A percentile compares a stretch with the other conserved stretches of the same genome.
These are phyloP conservation scores for Lamprologus tigripictilis DNA, from an alignment of 2,113 vertebrate species.

Conservation along the genomic window DNA sequence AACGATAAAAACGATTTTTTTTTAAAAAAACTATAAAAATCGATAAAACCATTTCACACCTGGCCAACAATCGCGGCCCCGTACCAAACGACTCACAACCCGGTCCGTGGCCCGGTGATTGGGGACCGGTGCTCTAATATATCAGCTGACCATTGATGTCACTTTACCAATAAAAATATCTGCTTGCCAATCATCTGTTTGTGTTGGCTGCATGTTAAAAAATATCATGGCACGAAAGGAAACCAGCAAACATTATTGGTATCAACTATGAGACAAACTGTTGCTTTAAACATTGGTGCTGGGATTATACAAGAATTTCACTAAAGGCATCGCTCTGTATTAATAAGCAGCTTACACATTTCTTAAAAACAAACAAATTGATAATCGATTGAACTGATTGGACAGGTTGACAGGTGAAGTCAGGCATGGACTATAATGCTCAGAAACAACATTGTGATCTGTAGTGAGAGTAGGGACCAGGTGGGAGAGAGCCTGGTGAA, in stretches of 20 bases:
- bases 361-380: not conserved
- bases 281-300: not conserved
- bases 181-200: not conserved
- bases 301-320: not conserved
- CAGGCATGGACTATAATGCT: not conserved
- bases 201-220: not conserved
- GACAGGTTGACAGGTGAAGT: not conserved
- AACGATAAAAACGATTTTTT: not conserved
- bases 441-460: not conserved
- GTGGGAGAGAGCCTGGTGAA: not conserved
- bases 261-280: not conserved
- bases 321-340: not conserved
- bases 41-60: not conserved
- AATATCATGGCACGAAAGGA: not conserved
- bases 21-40: rapidly evolving
- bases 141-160: not conserved
- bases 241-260: not conserved
- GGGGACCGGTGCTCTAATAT: not conserved
- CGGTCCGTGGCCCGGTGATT: not conserved
- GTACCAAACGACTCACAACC: not conserved
- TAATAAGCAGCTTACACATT: not conserved
- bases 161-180: not conserved
- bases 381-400: not conserved
- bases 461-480: not conserved
- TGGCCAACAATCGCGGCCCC: not conserved